phyloP scores from a whole-genome alignment of 2,113 vertebrate species.

The Scolopax mira region DNA sequence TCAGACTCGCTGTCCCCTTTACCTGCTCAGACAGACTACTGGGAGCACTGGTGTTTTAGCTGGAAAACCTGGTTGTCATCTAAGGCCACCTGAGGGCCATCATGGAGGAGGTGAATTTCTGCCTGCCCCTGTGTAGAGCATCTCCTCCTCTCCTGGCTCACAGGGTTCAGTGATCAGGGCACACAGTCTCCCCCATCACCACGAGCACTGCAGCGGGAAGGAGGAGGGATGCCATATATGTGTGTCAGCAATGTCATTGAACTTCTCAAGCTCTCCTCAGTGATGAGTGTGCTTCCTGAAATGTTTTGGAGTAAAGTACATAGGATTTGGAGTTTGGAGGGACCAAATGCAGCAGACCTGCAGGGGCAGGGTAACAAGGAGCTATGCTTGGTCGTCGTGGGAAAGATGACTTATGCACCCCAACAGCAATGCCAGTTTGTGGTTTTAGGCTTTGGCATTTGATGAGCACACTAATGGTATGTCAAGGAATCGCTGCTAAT shows the following conservation, averaged over 20 bases:
- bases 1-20: neutral
- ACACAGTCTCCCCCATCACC: neutral
- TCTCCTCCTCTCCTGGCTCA: neutral
- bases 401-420: neutral
- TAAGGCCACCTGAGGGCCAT: neutral
- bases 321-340: neutral
- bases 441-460: neutral
- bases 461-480: neutral
- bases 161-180: neutral
- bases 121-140: neutral
- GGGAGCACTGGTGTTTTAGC: neutral
- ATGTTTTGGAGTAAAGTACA: neutral
- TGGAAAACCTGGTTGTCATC: neutral
- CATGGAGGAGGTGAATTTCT: neutral
- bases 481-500: neutral
- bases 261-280: neutral
- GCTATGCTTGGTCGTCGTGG: neutral
- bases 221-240: fast-evolving
- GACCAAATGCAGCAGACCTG: neutral
- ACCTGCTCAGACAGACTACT: neutral
- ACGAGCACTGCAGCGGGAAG: fast-evolving
- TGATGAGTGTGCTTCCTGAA: neutral
- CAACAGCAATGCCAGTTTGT: fast-evolving
- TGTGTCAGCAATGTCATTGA: neutral
- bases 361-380: neutral